A percentile compares a stretch with the other conserved stretches of the same genome.
Evolutionary conservation across 2,113 vertebrate genomes (phyloP).

Genomic region (Corvus hawaiiensis): DNA sequence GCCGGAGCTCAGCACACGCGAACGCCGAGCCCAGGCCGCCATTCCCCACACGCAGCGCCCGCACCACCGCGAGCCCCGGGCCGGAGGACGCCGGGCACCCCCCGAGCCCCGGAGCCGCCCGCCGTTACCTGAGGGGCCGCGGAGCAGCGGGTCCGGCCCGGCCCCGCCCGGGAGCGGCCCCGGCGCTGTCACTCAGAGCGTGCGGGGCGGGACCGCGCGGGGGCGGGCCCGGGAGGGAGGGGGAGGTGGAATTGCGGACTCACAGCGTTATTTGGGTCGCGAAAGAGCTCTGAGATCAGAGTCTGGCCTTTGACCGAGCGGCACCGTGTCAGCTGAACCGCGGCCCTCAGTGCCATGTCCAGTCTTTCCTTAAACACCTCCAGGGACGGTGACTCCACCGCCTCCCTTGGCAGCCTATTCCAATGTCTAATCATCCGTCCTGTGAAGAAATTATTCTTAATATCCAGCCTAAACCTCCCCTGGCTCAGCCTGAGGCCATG

Average conservation of each 20-base stretch:
- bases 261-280: not conserved
- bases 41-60: not conserved
- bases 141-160: not conserved
- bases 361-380: not conserved
- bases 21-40: not conserved
- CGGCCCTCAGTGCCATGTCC: not conserved
- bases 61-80: too few species aligned
- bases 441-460: not conserved
- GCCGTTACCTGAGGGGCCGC: not conserved
- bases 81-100: not conserved
- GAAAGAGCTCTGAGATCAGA: not conserved
- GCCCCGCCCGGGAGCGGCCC: not conserved
- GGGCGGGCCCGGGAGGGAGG: not conserved
- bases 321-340: accelerated
- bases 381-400: too few species aligned
- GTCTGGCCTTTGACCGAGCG: not conserved
- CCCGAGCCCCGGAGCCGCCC: not conserved
- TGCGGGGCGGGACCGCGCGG: not conserved
- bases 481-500: too few species aligned
- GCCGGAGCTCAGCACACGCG: not conserved
- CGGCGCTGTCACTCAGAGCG: not conserved
- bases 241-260: not conserved
- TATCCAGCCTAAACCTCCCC: not conserved
- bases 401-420: not conserved
- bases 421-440: not conserved